Evolutionary conservation across 1,140 invertebrate genomes (phyloP).

Genomic region (Oryctes rhinoceros): DNA sequence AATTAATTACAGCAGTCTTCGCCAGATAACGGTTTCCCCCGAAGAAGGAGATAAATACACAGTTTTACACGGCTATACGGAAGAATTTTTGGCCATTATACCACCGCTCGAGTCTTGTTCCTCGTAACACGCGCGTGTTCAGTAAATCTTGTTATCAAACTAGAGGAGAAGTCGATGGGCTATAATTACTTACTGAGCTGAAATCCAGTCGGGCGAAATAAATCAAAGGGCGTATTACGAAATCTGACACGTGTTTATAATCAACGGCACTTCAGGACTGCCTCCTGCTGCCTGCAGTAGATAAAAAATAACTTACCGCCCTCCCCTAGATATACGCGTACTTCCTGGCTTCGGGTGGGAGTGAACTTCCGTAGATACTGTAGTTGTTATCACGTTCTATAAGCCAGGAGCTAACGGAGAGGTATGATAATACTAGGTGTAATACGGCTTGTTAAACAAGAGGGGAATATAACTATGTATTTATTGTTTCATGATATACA

Average conservation of each 20-base stretch:
- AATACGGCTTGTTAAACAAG: background rate
- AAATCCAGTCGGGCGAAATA: slow-evolving; percentile 1
- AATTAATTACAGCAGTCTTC: too few species aligned
- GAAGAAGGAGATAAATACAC: background rate
- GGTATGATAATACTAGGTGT: background rate
- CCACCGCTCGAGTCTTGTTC: background rate
- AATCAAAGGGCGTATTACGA: slow-evolving; percentile 27
- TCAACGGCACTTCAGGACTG: slow-evolving; percentile 6
- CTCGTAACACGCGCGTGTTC: background rate
- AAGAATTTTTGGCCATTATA: background rate
- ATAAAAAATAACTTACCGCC: background rate
- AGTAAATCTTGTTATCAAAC: slow-evolving; percentile 23
- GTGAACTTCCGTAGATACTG: slow-evolving; percentile 25
- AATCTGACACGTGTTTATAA: slow-evolving; percentile 32
- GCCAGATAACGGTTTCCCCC: too few species aligned
- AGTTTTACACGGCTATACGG: background rate
- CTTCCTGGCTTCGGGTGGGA: slow-evolving; percentile 26
- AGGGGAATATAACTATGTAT: background rate
- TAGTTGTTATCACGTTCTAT: background rate
- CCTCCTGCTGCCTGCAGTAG: background rate
- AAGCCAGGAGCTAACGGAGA: background rate
- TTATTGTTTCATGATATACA: background rate
- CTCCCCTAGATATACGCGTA: background rate
- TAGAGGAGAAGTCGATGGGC: background rate
- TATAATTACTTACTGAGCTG: slow-evolving; percentile 22